Conservation (phyloP, 2,113 vertebrate species). For the Sinocyclocheilus maitianheensis region DNA sequence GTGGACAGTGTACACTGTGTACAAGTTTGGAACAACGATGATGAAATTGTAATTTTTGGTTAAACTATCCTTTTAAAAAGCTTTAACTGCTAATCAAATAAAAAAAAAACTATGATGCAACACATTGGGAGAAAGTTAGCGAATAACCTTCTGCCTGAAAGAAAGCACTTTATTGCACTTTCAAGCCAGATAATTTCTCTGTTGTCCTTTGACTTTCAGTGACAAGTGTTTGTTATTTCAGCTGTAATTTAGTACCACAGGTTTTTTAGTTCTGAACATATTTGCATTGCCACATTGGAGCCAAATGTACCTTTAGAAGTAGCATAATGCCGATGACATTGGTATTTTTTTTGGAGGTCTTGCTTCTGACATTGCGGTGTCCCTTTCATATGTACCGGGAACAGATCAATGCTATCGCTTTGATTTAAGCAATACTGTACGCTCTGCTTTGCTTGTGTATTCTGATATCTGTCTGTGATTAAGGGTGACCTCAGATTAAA, state of each 20-base stretch:
- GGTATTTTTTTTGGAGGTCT: neutral
- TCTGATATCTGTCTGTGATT: slow-evolving; percentile 20
- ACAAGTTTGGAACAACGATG: no score
- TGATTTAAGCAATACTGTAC: slow-evolving; percentile 32
- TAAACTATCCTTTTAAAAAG: neutral
- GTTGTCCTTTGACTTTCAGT: no score
- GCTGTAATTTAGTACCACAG: slow-evolving; percentile 9
- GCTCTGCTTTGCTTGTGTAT: slow-evolving; percentile 8
- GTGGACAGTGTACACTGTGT: no score
- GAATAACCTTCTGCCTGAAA: neutral
- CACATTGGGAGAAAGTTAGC: neutral
- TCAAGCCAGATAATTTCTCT: neutral
- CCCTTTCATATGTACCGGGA: slow-evolving; percentile 30
- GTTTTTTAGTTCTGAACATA: neutral
- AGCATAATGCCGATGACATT: neutral
- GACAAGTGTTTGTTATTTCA: neutral
- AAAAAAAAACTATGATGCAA: neutral
- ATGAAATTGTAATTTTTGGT: no score
- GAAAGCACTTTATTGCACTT: neutral
- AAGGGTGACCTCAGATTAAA: slow-evolving; percentile 61
- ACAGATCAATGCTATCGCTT: slow-evolving; percentile 34
- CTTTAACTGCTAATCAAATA: no score
- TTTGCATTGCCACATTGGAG: neutral
- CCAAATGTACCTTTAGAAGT: neutral
- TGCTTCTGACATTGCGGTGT: slow-evolving; percentile 8